These are phyloP conservation scores for Copidosoma aretas DNA, from an alignment of 2,888 invertebrate species.

Conservation along the genomic window DNA sequence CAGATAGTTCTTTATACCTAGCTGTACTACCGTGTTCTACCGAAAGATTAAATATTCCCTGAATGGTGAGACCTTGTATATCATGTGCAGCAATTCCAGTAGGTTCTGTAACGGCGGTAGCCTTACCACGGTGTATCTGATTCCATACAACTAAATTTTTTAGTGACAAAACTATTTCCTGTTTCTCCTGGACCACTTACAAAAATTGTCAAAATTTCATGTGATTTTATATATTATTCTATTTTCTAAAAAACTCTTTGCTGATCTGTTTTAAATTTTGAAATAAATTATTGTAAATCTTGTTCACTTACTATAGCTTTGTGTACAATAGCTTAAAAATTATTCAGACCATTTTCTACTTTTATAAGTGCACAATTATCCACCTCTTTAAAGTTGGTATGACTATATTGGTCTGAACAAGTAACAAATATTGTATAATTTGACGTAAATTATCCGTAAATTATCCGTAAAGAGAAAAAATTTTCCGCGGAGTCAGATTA, in stretches of 20 bases:
- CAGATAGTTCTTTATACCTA: constrained; percentile 48
- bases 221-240: background rate
- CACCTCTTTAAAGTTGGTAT: too few relatives aligned
- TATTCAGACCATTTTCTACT: constrained; percentile 16
- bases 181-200: background rate
- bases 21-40: constrained; percentile 51
- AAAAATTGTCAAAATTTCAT: background rate
- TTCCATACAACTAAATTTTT: background rate
- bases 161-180: background rate
- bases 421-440: too few relatives aligned
- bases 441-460: too few relatives aligned
- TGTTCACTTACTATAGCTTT: constrained; percentile 7
- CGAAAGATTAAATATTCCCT: constrained; percentile 44
- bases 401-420: too few relatives aligned
- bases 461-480: too few relatives aligned
- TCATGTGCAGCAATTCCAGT: constrained; percentile 56
- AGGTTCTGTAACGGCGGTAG: constrained; percentile 45
- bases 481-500: too few relatives aligned
- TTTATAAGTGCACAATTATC: constrained; percentile 15
- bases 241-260: constrained; percentile 17
- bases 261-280: constrained; percentile 15
- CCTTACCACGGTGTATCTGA: background rate
- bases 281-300: background rate
- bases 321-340: constrained; percentile 7
- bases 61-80: constrained; percentile 52